Evolutionary conservation across 1,140 invertebrate genomes (phyloP), one percentile per base, ranked within the genome.

Genomic region (Drosophila burlai): DNA sequence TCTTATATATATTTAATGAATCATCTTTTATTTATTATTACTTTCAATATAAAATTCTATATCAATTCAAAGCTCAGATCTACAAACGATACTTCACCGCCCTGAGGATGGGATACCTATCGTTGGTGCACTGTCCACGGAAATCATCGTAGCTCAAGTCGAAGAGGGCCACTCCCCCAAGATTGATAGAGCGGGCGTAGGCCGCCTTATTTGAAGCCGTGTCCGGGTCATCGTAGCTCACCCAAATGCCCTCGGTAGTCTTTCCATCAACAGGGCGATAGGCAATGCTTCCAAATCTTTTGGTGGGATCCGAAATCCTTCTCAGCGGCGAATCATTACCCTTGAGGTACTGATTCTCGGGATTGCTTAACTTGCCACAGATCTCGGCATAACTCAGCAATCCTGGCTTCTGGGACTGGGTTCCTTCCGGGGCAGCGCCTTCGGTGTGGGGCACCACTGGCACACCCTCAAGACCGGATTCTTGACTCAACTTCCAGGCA

Each of bases 181-280:
- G 94, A 34, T 95, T 95, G 82, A 96, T 96, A 3, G 94, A 94
- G 64, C 96, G 94, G 1, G 95, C 96, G 86, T 96, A 98, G 3
- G 94, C 91, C 0, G 97, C 97, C 84, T 99, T 99, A 59, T 96
- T 95, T 31, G 95, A 95, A 31, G 97, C 96, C 0, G 97, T 97
- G 52, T 97, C 96, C 0, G 96, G 95, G 92, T 99, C 97, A 82
- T 99, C 98, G 85, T 97, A 99, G 50, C 96, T 96, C 0, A 98
- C 96, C 98, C 98, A 99, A 47, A 98, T 94, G 34, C 97, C 96
- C 6, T 95, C 95, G 8, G 96, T 94, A 2, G 94, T 94, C 31
- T 93, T 95, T 9, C 95, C 94, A 66, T 96, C 95, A 38, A 96
- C 95, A 0, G 95, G 81, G 74, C 96, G 94, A 93, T 94, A 97